Conservation (phyloP, 2,113 vertebrate species). For the Cichladusa arquata region DNA sequence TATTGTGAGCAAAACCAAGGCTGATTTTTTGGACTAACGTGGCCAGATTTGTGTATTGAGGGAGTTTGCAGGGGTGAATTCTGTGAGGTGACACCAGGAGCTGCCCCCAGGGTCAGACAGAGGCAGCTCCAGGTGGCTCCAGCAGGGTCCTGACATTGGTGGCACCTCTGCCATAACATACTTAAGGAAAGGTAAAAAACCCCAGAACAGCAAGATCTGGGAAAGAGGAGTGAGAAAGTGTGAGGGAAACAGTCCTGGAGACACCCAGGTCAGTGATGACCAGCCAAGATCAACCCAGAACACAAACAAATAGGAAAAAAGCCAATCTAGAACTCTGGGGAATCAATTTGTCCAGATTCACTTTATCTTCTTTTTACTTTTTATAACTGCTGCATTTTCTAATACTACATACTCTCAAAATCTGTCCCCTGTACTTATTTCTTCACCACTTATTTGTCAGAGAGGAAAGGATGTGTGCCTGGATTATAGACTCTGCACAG, state of each 20-base stretch:
- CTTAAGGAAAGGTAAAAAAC: neutral
- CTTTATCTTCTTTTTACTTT: neutral
- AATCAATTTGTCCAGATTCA: neutral
- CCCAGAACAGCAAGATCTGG: neutral
- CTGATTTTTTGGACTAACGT: neutral
- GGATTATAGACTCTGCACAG: constrained; percentile 5
- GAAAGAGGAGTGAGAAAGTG: neutral
- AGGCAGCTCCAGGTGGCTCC: neutral
- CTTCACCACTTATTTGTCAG: neutral
- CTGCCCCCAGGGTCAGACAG: neutral
- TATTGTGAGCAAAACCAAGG: neutral
- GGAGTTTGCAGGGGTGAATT: neutral
- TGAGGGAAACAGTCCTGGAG: neutral
- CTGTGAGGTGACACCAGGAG: neutral
- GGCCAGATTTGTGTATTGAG: neutral
- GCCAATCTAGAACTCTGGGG: neutral
- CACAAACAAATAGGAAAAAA: neutral
- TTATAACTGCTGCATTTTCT: neutral
- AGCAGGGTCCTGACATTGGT: neutral
- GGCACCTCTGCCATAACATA: neutral
- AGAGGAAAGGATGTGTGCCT: neutral
- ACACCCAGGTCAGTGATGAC: neutral
- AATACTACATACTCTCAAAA: neutral
- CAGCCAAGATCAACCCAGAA: neutral
- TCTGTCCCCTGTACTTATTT: neutral